These are phyloP conservation scores for Galemys pyrenaicus DNA, from an alignment of 2,113 vertebrate genomes.

Conservation along the genomic window DNA sequence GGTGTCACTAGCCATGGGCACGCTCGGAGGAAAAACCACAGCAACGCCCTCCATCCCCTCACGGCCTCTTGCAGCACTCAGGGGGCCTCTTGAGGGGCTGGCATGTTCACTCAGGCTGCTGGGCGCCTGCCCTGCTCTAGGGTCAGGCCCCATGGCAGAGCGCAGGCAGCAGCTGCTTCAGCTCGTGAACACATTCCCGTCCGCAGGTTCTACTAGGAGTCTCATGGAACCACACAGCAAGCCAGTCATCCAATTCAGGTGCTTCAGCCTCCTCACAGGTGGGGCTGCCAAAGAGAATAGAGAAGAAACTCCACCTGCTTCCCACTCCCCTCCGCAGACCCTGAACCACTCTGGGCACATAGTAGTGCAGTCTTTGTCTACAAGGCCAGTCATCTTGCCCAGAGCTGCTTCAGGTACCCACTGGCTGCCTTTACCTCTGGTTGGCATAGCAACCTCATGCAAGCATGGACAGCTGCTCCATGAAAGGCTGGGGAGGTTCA, in stretches of 20 bases:
- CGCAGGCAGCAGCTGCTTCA: accelerated
- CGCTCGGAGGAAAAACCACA: background rate
- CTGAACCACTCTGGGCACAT: background rate
- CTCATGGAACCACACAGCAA: background rate
- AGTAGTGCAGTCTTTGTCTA: background rate
- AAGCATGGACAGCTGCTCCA: background rate
- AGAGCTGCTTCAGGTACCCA: accelerated
- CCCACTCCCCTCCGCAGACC: background rate
- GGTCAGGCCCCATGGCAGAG: background rate
- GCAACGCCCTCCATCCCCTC: background rate
- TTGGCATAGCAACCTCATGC: accelerated
- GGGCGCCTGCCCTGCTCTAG: background rate
- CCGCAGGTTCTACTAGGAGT: background rate
- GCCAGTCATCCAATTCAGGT: background rate
- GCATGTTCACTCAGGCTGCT: background rate
- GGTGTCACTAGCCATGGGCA: too few species aligned
- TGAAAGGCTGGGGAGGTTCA: background rate
- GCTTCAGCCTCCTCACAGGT: background rate
- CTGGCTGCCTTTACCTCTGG: background rate
- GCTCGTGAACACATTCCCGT: background rate
- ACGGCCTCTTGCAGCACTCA: too few species aligned
- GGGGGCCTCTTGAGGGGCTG: background rate
- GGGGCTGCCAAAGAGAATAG: background rate
- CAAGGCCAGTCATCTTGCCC: background rate
- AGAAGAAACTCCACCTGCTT: background rate